phyloP scores from a whole-genome alignment of 2,888 invertebrate species.

The Archips crataeganus region DNA sequence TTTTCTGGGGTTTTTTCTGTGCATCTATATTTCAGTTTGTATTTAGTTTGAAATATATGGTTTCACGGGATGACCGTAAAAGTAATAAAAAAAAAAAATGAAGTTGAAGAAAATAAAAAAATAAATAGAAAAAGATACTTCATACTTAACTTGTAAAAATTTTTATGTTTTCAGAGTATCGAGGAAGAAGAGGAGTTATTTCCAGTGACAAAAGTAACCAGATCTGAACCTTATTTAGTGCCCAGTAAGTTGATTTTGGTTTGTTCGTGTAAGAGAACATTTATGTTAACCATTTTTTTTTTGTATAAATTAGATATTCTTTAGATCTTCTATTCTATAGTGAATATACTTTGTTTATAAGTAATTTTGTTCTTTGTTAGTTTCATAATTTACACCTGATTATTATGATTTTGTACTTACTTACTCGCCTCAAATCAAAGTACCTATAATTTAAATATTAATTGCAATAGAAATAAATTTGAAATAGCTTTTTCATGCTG shows the following conservation, averaged over 20 bases:
- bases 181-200: conserved; percentile 76
- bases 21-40: too few species aligned
- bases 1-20: too few species aligned
- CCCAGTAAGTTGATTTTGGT: conserved; percentile 51
- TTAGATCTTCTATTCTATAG: conserved; percentile 6
- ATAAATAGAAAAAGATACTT: too few species aligned
- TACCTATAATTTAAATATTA: not conserved
- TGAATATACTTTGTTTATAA: not conserved
- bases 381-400: conserved; percentile 5
- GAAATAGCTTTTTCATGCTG: too few species aligned
- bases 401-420: not conserved
- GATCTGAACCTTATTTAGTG: conserved; percentile 29
- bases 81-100: too few species aligned
- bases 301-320: conserved; percentile 36
- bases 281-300: conserved; percentile 62
- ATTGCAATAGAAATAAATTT: not conserved
- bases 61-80: too few species aligned
- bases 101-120: too few species aligned
- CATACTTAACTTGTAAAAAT: too few species aligned
- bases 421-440: not conserved
- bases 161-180: conserved; percentile 61
- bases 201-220: conserved; percentile 56
- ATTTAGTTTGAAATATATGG: too few species aligned
- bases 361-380: not conserved
- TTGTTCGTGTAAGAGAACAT: conserved; percentile 59